A percentile compares a stretch with the other conserved stretches of the same genome.
Conservation (phyloP, 2,888 invertebrate genomes). For the Drymonia ruficornis region DNA sequence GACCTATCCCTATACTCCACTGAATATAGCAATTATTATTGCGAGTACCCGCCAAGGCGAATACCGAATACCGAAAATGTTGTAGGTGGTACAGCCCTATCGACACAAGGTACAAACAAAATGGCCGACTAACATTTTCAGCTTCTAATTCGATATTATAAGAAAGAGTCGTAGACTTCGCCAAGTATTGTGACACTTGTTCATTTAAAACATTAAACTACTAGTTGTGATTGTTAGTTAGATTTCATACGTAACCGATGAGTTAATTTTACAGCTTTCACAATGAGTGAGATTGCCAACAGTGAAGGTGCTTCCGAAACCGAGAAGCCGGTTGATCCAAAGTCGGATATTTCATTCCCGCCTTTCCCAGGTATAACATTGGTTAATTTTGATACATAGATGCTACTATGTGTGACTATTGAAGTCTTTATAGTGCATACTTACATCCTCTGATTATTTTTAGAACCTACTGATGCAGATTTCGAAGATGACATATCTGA, state of each 20-base stretch:
- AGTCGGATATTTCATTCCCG: constrained; percentile 68
- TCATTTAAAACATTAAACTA: constrained; percentile 10
- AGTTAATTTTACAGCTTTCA: constrained; percentile 36
- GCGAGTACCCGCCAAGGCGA: too few species aligned
- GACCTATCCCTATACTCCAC: too few species aligned
- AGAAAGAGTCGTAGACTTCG: not conserved
- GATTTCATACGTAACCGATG: constrained; percentile 14
- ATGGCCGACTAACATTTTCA: constrained; percentile 30
- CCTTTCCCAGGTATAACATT: constrained; percentile 67
- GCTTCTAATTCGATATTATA: not conserved
- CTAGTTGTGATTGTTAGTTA: constrained; percentile 7
- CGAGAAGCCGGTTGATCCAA: constrained; percentile 69
- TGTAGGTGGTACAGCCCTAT: too few species aligned
- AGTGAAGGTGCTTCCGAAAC: constrained; percentile 55
- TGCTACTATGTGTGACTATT: not conserved
- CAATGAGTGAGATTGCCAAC: constrained; percentile 66
- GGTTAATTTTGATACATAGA: not conserved
- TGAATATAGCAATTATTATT: too few species aligned
- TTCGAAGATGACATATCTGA: constrained; percentile 82
- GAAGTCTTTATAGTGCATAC: not conserved
- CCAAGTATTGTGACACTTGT: not conserved
- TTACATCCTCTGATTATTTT: constrained; percentile 28
- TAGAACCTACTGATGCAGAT: constrained; percentile 73
- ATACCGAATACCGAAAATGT: too few species aligned
- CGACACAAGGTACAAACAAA: constrained; percentile 17